Evolutionary conservation across 53 echinoderm and acorn worm genomes (phyloP), one percentile per base, ranked within the genome.

Genomic region (Paracentrotus lividus): DNA sequence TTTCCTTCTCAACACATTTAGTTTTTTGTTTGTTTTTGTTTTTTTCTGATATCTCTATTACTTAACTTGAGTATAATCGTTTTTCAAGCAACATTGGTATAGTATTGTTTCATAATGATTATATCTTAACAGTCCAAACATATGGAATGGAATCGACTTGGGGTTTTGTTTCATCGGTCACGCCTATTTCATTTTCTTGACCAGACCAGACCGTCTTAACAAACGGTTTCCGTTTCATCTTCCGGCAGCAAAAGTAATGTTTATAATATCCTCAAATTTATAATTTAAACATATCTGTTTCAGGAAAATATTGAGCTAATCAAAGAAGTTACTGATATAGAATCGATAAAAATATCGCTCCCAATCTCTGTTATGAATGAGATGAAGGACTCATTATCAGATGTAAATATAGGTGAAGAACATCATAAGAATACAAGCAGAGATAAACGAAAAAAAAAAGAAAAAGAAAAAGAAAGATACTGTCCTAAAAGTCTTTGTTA

Each of bases 221-320:
- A 87, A 92, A 54, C 96, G 91, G 88, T 97, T 97, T 64, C 97
- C 97, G 42, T 97, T 91, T 29, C 97, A 97, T 66, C 93, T 95
- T 33, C 96, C 81, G 31, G 93, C 96, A 49, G 96, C 91, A 66
- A 93, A 92, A 95, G 97, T 97, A 95, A 85, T 13, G n/a, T n/a
- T n/a, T n/a, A n/a, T n/a, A n/a, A 57, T 57, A 57, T 57, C 57
- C 21, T 14, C 57, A 15, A 57, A 57, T 21, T n/a, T n/a, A 57
- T 18, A 57, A 13, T 57, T 14, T 20, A 15, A 18, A 57, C 16
- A 20, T 57, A 57, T 10, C 21, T 3, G 4, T 57, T 57, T 57
- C 52, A 52, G 21, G 57, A 57, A 18, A 57, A 13, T 57, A 57
- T 20, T 3, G 52, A 52, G 52, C 9, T 52, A 0, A 21, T 4